Evolutionary conservation across 1,140 invertebrate genomes (phyloP), one percentile per base, ranked within the genome.

Genomic region (Cydia amplana): DNA sequence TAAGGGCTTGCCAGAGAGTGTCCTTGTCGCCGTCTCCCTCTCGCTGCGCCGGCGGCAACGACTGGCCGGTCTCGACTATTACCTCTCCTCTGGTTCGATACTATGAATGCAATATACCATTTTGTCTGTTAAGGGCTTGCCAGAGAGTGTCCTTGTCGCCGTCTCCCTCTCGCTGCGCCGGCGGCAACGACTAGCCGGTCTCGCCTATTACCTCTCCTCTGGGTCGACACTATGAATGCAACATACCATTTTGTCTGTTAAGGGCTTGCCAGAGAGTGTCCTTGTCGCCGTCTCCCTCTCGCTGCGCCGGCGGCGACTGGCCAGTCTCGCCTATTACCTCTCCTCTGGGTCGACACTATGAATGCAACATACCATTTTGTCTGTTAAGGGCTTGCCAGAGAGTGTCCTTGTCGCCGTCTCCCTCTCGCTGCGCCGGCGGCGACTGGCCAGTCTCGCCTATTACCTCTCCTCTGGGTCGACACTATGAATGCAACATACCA

Each of bases 191-290:
- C n/a, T n/a, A n/a, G 88, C 81, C 14, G 91, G 91, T 14, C 89
- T 82, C 46, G 91, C 91, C 20, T 90, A 93, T 80, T 93, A 90
- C 2, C 90, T 93, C 75, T 93, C 91, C 74, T 93, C 91, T 18
- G 89, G 89, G 75, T 93, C 90, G 77, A n/a, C n/a, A n/a, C n/a
- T n/a, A n/a, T n/a, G n/a, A 36, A 79, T 23, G 67, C 46, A 73
- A 36, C 72, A 78, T 81, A 93, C 93, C 93, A 77, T 93, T 93
- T 84, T 91, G 90, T 80, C 87, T 89, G 83, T 92, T 91, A 32
- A 93, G 83, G 1, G 92, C 93, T 74, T 93, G 91, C 92, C 93
- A 93, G 83, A n/a, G n/a, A 5, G 92, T 88, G 70, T 93, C 91
- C 77, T 92, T 91, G 74, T 93, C 91, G 43, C 81, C 83, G 73